Percentiles rank a stretch among this genome's conserved stretches.
Evolutionary conservation across 2,888 invertebrate genomes (phyloP).

Genomic region (Ectobius pallidus): DNA sequence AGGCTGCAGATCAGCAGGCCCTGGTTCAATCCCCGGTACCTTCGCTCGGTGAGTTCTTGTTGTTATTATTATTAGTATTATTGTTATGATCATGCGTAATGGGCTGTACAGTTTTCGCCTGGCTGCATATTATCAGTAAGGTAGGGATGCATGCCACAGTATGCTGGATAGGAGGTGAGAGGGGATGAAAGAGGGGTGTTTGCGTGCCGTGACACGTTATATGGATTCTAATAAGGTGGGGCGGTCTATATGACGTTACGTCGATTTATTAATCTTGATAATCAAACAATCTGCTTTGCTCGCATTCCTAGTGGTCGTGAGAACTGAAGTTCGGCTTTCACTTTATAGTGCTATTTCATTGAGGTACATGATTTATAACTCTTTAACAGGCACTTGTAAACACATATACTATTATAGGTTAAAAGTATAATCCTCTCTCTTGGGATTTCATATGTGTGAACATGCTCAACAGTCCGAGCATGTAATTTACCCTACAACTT

Average conservation of each 20-base stretch:
- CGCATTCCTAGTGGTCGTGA: conserved; percentile 1
- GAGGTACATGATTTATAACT: conserved; percentile 7
- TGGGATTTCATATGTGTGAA: neutral
- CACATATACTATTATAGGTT: conserved; percentile 5
- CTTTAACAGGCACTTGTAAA: conserved; percentile 23
- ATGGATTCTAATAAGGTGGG: conserved; percentile 2
- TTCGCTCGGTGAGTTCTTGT: too few relatives aligned
- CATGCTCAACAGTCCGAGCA: too few relatives aligned
- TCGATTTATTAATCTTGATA: conserved; percentile 20
- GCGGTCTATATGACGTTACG: neutral
- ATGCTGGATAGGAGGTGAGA: too few relatives aligned
- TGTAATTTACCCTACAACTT: too few relatives aligned
- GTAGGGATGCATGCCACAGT: too few relatives aligned
- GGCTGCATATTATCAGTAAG: too few relatives aligned
- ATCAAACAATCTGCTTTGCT: conserved; percentile 20
- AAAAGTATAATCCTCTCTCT: neutral
- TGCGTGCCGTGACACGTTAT: neutral
- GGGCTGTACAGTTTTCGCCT: too few relatives aligned
- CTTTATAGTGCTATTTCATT: neutral
- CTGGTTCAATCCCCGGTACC: too few relatives aligned
- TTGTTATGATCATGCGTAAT: too few relatives aligned
- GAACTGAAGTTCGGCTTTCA: conserved; percentile 13
- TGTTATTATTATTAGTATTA: too few relatives aligned
- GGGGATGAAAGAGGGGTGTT: neutral
- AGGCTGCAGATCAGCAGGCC: too few relatives aligned